phyloP scores from a whole-genome alignment of 2,113 vertebrate species.

The Carassius gibelio region DNA sequence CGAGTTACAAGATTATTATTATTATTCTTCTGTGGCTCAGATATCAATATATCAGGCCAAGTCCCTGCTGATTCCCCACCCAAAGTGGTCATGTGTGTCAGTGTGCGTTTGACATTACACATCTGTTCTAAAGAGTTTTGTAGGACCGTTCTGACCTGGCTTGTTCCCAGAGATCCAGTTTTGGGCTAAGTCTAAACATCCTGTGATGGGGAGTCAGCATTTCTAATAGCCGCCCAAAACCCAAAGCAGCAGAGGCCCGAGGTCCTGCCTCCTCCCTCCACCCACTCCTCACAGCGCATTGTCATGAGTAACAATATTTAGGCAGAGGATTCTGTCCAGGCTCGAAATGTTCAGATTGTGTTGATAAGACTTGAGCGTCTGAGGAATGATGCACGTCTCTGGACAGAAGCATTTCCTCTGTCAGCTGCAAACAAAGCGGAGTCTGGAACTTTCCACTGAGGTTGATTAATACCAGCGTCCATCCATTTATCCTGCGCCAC shows the following conservation, averaged over 20 bases:
- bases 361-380: not conserved
- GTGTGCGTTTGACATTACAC: not conserved
- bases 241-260: not conserved
- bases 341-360: not conserved
- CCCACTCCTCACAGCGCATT: not conserved
- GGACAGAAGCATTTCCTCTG: conserved; percentile 27
- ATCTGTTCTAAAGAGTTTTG: not conserved
- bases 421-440: not conserved
- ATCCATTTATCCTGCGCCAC: conserved; percentile 20
- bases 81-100: not conserved
- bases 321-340: conserved; percentile 9
- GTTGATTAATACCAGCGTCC: not conserved
- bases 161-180: too few species aligned
- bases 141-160: not conserved
- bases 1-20: not conserved
- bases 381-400: conserved; percentile 37
- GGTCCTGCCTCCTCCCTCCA: not conserved
- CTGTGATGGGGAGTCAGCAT: conserved; percentile 5
- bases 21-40: not conserved
- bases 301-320: conserved; percentile 34
- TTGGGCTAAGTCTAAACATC: conserved; percentile 21
- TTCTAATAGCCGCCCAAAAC: not conserved
- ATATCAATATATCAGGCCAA: too few species aligned
- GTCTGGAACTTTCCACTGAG: not conserved
- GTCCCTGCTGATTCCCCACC: too few species aligned